A percentile compares a stretch with the other conserved stretches of the same genome.
Evolutionary conservation across 37 sponge, comb jelly and placozoan species (phyloP).

Genomic region (Theonella swinhoei): DNA sequence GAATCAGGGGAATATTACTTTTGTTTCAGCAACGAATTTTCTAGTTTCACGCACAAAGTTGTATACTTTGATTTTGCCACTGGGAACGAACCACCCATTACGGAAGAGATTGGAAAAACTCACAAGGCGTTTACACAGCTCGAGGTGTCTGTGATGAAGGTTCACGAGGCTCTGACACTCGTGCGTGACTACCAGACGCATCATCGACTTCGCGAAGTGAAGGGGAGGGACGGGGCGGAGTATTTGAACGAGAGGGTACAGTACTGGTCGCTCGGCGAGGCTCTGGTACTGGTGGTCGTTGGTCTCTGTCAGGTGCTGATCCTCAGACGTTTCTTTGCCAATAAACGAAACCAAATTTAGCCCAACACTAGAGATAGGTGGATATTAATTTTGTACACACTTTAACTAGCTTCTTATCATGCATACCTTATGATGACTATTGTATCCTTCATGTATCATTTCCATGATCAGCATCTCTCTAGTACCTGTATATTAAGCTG

Average conservation of each 20-base stretch:
- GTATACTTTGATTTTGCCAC: conserved; percentile 92
- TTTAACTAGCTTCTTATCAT: background rate
- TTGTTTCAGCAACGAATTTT: conserved; percentile 99
- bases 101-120: conserved; percentile 56
- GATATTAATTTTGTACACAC: background rate
- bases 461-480: background rate
- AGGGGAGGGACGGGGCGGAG: conserved; percentile 85
- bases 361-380: background rate
- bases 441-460: background rate
- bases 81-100: conserved; percentile 63
- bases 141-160: conserved; percentile 81
- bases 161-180: conserved; percentile 90
- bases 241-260: conserved; percentile 81
- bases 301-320: conserved; percentile 86
- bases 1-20: conserved; percentile 85
- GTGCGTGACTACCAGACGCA: conserved; percentile 94
- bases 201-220: conserved; percentile 82
- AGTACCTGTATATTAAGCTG: no score
- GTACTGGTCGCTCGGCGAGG: conserved; percentile 92
- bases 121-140: conserved; percentile 91
- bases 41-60: conserved; percentile 95
- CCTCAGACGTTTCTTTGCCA: conserved; percentile 90
- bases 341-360: conserved; percentile 77
- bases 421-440: background rate
- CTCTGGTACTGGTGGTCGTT: conserved; percentile 80